These are phyloP conservation scores for Hipposideros armiger DNA, from an alignment of 2,113 vertebrate genomes.

Conservation along the genomic window DNA sequence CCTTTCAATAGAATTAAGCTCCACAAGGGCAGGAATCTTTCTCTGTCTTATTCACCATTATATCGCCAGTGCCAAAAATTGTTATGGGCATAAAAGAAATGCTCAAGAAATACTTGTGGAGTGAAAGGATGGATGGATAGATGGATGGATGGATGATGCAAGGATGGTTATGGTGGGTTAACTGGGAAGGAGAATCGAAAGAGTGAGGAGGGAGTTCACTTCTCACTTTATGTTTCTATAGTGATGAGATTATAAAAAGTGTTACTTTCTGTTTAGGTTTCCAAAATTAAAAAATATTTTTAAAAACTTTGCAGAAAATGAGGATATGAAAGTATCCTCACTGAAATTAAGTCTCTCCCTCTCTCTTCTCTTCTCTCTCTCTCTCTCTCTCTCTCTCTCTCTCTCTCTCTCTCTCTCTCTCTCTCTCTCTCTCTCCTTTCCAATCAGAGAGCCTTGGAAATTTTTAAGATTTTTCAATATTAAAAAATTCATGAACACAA, in stretches of 20 bases:
- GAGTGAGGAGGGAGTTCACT: background rate
- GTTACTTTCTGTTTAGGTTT: conserved; percentile 49
- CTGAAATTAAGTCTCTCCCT: background rate
- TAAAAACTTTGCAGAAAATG: conserved; percentile 18
- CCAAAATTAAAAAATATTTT: background rate
- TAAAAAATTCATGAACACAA: background rate
- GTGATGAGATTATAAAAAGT: background rate
- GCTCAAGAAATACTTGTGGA: background rate
- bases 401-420: background rate
- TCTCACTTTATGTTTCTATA: conserved; percentile 1
- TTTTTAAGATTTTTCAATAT: background rate
- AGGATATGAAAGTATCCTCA: conserved; percentile 47
- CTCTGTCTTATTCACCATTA: background rate
- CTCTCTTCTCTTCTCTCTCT: background rate
- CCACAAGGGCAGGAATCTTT: background rate
- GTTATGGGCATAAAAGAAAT: background rate
- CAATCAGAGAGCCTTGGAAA: background rate
- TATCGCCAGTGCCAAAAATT: background rate
- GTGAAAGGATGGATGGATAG: background rate
- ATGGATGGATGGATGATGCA: background rate
- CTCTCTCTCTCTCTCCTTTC: background rate
- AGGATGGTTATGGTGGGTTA: background rate
- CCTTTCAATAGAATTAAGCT: background rate
- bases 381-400: too few relatives aligned
- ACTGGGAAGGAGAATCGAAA: background rate